A percentile compares a stretch with the other conserved stretches of the same genome.
Evolutionary conservation across 2,888 invertebrate species (phyloP).

Genomic region (Sinhomidia bicolor): DNA sequence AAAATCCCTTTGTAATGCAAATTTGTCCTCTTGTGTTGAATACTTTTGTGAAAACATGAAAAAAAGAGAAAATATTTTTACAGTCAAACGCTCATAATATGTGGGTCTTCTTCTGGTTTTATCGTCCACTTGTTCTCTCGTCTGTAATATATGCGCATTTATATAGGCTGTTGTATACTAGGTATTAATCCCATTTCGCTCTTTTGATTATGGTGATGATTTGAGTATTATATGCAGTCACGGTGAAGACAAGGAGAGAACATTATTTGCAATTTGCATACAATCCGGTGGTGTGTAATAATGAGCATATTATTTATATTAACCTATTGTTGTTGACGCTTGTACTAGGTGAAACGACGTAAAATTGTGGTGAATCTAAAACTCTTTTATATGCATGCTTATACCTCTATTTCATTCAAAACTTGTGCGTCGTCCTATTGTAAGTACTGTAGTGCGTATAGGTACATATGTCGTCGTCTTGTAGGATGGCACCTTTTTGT

Average conservation of each 20-base stretch:
- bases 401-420: no score
- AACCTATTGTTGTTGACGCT: slow-evolving; percentile 3
- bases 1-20: slow-evolving; percentile 41
- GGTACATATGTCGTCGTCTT: background rate
- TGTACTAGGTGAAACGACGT: no score
- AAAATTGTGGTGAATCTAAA: no score
- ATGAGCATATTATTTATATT: slow-evolving; percentile 32
- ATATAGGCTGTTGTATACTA: no score
- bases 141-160: background rate
- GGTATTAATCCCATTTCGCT: background rate
- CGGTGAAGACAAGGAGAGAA: background rate
- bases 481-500: background rate
- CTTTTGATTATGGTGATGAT: no score
- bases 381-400: no score
- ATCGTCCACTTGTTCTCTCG: background rate
- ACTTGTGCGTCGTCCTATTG: background rate
- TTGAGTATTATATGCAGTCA: background rate
- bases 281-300: slow-evolving; percentile 19
- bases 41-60: background rate
- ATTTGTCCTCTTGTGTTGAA: slow-evolving; percentile 1
- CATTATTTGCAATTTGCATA: slow-evolving; percentile 13
- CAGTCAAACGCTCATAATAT: background rate
- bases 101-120: background rate
- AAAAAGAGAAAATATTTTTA: slow-evolving; percentile 17
- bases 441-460: background rate